phyloP scores from a whole-genome alignment of 2,797 vertebrate species.

The Percopsis omiscomaycus region DNA sequence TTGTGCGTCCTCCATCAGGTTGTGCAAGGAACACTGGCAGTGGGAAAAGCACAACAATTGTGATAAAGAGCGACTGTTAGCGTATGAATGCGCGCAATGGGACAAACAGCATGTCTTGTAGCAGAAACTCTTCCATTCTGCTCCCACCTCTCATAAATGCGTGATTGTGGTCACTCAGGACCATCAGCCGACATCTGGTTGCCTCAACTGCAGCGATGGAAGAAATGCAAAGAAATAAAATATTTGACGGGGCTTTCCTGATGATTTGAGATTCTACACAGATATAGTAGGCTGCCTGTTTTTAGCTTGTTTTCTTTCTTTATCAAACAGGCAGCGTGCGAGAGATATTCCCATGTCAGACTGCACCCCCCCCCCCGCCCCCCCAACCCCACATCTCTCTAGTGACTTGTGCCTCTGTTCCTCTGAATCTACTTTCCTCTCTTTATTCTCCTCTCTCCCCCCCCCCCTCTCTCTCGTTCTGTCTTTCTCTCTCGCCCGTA shows the following conservation, averaged over 20 bases:
- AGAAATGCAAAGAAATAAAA: constrained; percentile 8
- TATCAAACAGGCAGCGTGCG: constrained; percentile 1
- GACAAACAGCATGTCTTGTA: constrained; percentile 9
- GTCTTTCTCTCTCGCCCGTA: constrained; percentile 8
- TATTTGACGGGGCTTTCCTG: too few species aligned
- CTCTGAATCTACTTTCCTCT: constrained; percentile 22
- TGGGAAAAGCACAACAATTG: constrained; percentile 27
- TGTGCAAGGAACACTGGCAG: constrained; percentile 31
- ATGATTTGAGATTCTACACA: too few species aligned
- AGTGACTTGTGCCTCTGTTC: constrained; percentile 32
- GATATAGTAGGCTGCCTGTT: too few species aligned
- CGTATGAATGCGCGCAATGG: constrained; percentile 32
- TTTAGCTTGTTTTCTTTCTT: constrained; percentile 1
- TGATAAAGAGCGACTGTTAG: constrained; percentile 47
- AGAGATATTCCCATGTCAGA: constrained; percentile 29
- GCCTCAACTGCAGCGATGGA: constrained; percentile 27
- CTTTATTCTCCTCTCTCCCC: constrained; percentile 14
- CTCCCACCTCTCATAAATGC: constrained; percentile 46
- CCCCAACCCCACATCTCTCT: constrained; percentile 25
- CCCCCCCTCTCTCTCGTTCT: constrained; percentile 21
- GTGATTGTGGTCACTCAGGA: constrained; percentile 20
- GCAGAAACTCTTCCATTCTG: constrained; percentile 29
- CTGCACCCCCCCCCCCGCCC: constrained; percentile 13
- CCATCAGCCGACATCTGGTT: constrained; percentile 32
- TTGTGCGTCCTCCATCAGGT: constrained; percentile 26